Evolutionary conservation across 2,113 vertebrate species (phyloP), one percentile per base, ranked within the genome.

Genomic region (Corythoichthys haematopterus): DNA sequence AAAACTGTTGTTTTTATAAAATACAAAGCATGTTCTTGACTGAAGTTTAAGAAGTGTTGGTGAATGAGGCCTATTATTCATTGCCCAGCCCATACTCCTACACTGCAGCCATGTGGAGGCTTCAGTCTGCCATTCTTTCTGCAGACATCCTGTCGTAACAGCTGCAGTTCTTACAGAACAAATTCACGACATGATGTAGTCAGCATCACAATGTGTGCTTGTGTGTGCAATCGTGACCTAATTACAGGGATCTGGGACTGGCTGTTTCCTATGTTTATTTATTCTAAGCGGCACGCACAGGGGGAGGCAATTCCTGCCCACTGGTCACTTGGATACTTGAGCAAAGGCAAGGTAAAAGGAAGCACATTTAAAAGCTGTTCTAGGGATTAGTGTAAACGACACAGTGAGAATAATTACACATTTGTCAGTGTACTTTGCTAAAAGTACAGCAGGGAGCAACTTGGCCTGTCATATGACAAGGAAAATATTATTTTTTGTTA

Each of bases 251-350:
- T 68, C 56, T 33, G 66, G 76, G 69, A 62, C 76, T 73, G 77
- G 69, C 67, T 45, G 68, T 77, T 86, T 87, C 87, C 89, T 82
- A 72, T 86, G 84, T 90, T 87, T 91, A 85, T 90, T 87, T 87
- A 81, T 72, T 80, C 75, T 72, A 86, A 81, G 76, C 58, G 20
- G 67, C 52, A 72, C 71, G 71, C 61, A 5, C 35, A 68, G 69
- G 75, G 76, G 68, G 45, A 70, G 69, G 72, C 55, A 64, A 73
- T 68, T 74, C 80, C 77, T 84, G 11, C 76, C 70, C 71, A 43
- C 72, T 50, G 73, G 72, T 72, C 75, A 63, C 67, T 85, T 45
- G 59, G 76, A 66, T 70, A 48, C 72, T 76, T 72, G 72, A 70
- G n/a, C 64, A 47, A 58, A 83, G 66, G 66, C 2, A 65, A 60